These are phyloP conservation scores for Matsumurasca onukii DNA, from an alignment of 1,140 invertebrate genomes.

Conservation along the genomic window DNA sequence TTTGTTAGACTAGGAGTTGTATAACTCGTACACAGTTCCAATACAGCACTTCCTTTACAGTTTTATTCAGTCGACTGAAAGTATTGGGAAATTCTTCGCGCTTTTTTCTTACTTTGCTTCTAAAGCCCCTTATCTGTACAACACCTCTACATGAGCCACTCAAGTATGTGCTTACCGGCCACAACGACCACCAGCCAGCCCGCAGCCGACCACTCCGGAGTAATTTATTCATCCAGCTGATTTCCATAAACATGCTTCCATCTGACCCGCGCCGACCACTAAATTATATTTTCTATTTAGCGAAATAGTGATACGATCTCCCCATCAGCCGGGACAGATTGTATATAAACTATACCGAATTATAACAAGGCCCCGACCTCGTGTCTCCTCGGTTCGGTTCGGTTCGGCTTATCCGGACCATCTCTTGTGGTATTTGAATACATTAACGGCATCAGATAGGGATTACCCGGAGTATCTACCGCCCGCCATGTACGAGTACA, in stretches of 20 bases:
- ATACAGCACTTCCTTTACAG: no score
- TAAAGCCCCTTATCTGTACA: no score
- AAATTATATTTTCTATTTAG: slow-evolving; percentile 18
- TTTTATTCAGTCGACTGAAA: no score
- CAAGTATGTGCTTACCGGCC: no score
- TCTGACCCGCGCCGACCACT: background rate
- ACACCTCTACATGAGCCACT: no score
- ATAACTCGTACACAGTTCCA: no score
- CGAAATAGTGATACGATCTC: slow-evolving; percentile 6
- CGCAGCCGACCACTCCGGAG: no score
- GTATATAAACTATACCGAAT: slow-evolving; percentile 17
- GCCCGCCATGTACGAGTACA: slow-evolving; percentile 2
- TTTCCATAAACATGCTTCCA: slow-evolving; percentile 14
- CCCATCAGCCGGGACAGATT: slow-evolving; percentile 3
- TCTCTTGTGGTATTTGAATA: slow-evolving; percentile 12
- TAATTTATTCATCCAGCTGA: slow-evolving; percentile 1
- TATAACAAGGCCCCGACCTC: slow-evolving; percentile 2
- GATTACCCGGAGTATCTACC: slow-evolving; percentile 9
- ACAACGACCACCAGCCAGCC: slow-evolving; percentile 6
- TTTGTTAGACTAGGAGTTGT: no score
- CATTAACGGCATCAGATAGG: slow-evolving; percentile 9
- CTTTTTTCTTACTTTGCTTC: no score
- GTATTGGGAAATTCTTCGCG: no score
- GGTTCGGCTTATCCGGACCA: slow-evolving; percentile 5
- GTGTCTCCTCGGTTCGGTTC: no score